Evolutionary conservation across 37 sponge, comb jelly and placozoan genomes (phyloP).

Genomic region (Beroe forskalii): DNA sequence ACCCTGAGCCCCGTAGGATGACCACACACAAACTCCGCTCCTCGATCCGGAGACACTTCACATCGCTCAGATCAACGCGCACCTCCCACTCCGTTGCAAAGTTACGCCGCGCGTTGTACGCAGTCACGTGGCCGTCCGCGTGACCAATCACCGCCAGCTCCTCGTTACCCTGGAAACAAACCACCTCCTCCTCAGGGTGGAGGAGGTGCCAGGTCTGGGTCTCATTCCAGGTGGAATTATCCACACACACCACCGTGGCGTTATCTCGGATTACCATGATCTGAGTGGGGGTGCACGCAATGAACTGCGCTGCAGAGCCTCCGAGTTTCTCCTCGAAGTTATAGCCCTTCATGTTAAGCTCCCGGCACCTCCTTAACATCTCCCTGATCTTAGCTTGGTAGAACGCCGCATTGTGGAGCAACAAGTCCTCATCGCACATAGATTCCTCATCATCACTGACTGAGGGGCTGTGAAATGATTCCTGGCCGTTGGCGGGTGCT

Average conservation of each 20-base stretch:
- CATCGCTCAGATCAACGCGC: not conserved
- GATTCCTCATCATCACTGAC: not conserved
- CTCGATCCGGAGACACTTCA: slow-evolving; percentile 2
- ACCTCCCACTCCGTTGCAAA: not conserved
- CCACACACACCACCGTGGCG: not conserved
- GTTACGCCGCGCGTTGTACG: not conserved
- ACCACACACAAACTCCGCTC: not conserved
- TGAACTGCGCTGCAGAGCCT: not conserved
- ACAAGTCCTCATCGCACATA: not conserved
- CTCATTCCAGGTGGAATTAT: not conserved
- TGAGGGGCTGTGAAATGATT: not conserved
- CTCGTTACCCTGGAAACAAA: not conserved
- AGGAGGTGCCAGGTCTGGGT: not conserved
- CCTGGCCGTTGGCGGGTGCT: no score
- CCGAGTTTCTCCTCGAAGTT: not conserved
- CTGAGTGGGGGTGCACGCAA: not conserved
- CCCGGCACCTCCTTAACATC: not conserved
- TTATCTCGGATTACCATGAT: not conserved
- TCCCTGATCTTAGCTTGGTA: not conserved
- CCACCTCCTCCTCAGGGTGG: slow-evolving; percentile 13
- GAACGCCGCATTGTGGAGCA: not conserved
- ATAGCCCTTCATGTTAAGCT: slow-evolving; percentile 39
- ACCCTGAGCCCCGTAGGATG: not conserved
- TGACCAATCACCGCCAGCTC: not conserved
- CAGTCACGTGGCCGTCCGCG: not conserved